Percentiles rank a stretch among this genome's conserved stretches.
Conservation (phyloP, 2,113 vertebrate genomes). For the Dasypus novemcinctus region DNA sequence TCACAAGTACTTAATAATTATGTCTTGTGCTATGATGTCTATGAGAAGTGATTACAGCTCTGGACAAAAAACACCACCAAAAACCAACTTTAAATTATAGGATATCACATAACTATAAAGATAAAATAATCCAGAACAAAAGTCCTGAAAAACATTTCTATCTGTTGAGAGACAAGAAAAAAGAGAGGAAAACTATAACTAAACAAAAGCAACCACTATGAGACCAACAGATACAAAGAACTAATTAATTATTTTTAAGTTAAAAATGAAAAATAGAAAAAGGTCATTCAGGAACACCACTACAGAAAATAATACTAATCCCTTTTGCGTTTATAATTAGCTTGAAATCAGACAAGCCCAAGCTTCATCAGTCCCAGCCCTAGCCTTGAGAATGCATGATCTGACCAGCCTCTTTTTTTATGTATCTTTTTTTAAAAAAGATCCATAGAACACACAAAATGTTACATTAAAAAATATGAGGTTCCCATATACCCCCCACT, state of each 20-base stretch:
- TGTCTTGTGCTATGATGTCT: background rate
- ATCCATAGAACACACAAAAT: no score
- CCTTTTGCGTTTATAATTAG: background rate
- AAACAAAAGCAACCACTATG: background rate
- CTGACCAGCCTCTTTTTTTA: background rate
- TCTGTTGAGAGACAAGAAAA: background rate
- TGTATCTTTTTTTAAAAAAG: no score
- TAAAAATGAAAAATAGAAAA: background rate
- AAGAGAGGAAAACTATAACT: background rate
- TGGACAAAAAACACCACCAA: background rate
- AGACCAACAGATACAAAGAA: slow-evolving; percentile 22
- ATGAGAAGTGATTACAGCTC: background rate
- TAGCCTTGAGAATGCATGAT: background rate
- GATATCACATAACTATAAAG: background rate
- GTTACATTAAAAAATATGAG: no score
- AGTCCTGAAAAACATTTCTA: background rate
- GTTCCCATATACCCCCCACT: no score
- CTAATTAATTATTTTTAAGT: background rate
- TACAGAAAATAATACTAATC: background rate
- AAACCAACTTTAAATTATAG: background rate
- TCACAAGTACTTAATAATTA: background rate
- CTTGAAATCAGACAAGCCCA: background rate
- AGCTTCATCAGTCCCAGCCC: background rate
- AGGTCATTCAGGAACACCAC: background rate
- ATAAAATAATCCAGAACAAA: background rate